Base-by-base conservation (phyloP, 2,797 vertebrate species). In the Mareca strepera region DNA sequence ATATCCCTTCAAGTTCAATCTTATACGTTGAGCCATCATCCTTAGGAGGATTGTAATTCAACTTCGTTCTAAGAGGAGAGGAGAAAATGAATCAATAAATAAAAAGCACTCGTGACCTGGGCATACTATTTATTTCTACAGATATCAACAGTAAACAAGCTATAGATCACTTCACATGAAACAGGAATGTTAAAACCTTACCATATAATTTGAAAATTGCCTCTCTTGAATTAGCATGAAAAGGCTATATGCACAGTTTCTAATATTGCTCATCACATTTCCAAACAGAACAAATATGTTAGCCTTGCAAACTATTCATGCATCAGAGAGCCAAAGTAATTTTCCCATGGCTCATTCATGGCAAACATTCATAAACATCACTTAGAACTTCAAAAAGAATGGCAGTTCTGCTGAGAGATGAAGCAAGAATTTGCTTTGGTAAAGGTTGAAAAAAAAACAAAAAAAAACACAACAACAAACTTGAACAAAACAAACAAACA, bases 21-120 rank as follows among this genome's bases (percentile, higher is more conserved):
- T 98, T 98, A 97, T 99, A 99, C 0, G 98, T 98, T n/a, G 99
- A 99, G 26, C 99, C 99, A 97, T 99, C 99, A 91, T 98, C 98
- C 95, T 99, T 99, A 23, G 99, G 99, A 96, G 99, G 99, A 92
- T 99, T 99, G 96, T 99, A 99, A 98, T 99, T 99, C 97, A 99
- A 97, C 97, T 99, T 99, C 94, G 99, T 99, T 97, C 99, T 99
- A 96, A 90, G 80, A 97, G 77, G 76, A 78, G 31, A 86, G 20
- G 29, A 93, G 20, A 94, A 64, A 97, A 82, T 46, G 39, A 41
- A 13, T 59, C 33, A 48, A 20, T 37, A 52, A 60, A 17, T 64
- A 29, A 17, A 31, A 56, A 63, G 26, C 28, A 43, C 22, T 92
- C 14, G 74, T 15, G 33, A 79, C 17, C 16, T 60, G 22, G 53